Conservation (phyloP, 2,113 vertebrate species). For the Gorsachius goisagi region DNA sequence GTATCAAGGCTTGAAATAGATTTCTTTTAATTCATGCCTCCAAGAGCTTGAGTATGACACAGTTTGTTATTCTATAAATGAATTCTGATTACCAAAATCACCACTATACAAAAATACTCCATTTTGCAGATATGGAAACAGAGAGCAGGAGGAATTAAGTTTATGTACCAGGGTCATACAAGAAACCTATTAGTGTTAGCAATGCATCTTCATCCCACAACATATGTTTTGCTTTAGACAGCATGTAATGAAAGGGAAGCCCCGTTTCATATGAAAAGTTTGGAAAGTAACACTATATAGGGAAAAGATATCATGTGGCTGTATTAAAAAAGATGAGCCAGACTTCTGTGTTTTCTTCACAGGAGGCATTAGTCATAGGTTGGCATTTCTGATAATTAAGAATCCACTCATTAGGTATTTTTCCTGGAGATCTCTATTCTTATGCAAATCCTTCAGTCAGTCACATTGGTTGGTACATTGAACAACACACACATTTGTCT, state of each 20-base stretch:
- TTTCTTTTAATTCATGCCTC: neutral
- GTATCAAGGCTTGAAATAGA: neutral
- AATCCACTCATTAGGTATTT: neutral
- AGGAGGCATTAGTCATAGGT: neutral
- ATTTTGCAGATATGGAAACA: neutral
- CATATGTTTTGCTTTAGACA: neutral
- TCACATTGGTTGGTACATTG: neutral
- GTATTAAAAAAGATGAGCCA: neutral
- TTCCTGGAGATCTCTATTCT: neutral
- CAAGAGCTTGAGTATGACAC: neutral
- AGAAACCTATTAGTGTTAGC: neutral
- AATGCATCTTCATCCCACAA: neutral
- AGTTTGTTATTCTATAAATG: neutral
- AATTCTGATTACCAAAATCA: neutral
- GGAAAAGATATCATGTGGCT: neutral
- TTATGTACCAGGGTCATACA: neutral
- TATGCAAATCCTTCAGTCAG: slow-evolving; percentile 12
- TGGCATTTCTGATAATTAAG: slow-evolving; percentile 32
- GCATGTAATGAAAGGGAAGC: neutral
- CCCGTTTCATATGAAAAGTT: neutral
- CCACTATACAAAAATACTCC: neutral
- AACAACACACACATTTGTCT: neutral
- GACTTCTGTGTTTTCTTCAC: neutral
- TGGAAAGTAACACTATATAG: neutral
- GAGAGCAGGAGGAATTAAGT: neutral